Conservation (phyloP, 2,113 vertebrate species). For the Zootoca vivipara region DNA sequence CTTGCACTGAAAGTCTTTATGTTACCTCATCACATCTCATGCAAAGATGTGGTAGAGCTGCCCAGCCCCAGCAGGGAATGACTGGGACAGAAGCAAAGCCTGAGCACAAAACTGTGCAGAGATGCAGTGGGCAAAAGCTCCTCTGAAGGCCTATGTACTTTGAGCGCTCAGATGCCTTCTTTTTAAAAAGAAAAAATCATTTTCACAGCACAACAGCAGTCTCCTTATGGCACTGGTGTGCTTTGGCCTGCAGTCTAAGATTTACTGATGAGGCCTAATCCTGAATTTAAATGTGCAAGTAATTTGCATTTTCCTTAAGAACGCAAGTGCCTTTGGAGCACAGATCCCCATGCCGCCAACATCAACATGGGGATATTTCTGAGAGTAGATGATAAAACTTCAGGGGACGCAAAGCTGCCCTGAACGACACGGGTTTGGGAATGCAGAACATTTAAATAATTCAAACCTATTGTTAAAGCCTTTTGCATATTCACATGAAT, state of each 20-base stretch:
- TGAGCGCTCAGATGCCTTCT: neutral
- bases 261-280: neutral
- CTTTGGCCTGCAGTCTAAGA: neutral
- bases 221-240: neutral
- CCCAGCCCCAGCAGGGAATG: no score
- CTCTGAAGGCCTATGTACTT: neutral
- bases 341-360: neutral
- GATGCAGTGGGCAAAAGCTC: neutral
- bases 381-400: neutral
- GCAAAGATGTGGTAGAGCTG: no score
- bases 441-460: neutral
- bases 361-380: no score
- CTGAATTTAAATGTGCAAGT: neutral
- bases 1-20: no score
- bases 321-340: neutral
- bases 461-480: neutral
- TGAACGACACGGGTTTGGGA: neutral
- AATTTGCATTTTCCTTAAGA: neutral
- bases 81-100: no score
- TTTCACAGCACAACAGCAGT: neutral
- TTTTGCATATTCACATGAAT: neutral
- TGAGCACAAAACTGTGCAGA: no score
- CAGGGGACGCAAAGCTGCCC: neutral
- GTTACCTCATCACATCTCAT: no score
- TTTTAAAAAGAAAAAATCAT: neutral